Evolutionary conservation across 2,888 invertebrate genomes (phyloP).

Genomic region (Cacoxenus indagator): DNA sequence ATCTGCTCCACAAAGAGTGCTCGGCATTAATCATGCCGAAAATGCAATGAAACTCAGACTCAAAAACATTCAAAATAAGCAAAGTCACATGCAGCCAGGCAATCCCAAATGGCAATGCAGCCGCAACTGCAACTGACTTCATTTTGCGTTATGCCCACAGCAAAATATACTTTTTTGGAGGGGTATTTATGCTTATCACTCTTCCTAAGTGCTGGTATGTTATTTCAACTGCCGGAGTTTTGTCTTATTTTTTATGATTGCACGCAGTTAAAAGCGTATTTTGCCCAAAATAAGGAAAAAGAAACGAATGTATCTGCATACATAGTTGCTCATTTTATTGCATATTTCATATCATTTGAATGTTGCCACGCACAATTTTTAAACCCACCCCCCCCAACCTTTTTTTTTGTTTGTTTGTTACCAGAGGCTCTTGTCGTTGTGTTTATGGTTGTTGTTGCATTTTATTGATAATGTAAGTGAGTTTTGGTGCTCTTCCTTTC

Average conservation of each 20-base stretch:
- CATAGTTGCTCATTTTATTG: background rate
- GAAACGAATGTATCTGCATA: background rate
- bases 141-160: background rate
- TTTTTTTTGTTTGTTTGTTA: slow-evolving; percentile 26
- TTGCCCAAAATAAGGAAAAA: background rate
- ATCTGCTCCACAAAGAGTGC: slow-evolving; percentile 47
- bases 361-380: background rate
- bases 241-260: slow-evolving; percentile 36
- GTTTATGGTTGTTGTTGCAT: slow-evolving; percentile 37
- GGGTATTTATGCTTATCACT: background rate
- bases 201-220: slow-evolving; percentile 33
- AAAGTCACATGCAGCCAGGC: background rate
- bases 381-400: background rate
- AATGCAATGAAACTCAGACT: slow-evolving; percentile 29
- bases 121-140: background rate
- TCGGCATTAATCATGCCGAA: slow-evolving; percentile 67
- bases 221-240: slow-evolving; percentile 61
- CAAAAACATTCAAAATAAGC: background rate
- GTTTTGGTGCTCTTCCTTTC: background rate
- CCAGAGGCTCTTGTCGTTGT: slow-evolving; percentile 32
- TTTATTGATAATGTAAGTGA: slow-evolving; percentile 23
- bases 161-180: background rate
- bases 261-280: background rate
- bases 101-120: background rate
- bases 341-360: no score